Conservation (phyloP, 1,140 invertebrate genomes). For the Doryteuthis pealeii region DNA sequence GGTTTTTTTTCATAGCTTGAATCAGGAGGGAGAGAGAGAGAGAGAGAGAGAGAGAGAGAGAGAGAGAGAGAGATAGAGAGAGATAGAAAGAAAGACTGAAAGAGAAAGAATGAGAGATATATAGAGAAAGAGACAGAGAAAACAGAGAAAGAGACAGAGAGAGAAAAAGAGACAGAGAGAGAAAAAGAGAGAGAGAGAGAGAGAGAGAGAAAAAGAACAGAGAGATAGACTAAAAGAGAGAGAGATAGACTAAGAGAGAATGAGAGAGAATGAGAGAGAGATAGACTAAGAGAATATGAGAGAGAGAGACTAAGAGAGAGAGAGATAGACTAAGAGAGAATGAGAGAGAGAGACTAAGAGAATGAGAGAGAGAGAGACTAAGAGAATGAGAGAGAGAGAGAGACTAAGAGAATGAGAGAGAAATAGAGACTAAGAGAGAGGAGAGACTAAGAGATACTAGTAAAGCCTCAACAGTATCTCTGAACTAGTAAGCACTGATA, state of each 20-base stretch:
- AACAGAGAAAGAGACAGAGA: neutral
- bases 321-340: neutral
- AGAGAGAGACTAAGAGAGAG: neutral
- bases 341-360: neutral
- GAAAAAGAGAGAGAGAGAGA: neutral
- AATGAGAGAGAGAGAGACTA: too few relatives aligned
- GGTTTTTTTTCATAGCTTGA: too few relatives aligned
- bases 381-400: too few relatives aligned
- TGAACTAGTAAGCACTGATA: too few relatives aligned
- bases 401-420: too few relatives aligned
- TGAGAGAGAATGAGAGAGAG: neutral
- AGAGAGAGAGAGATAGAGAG: neutral
- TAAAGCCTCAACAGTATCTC: too few relatives aligned
- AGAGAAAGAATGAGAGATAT: neutral
- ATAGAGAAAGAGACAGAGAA: neutral
- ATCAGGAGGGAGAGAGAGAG: too few relatives aligned
- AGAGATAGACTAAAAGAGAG: neutral
- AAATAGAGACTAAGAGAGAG: too few relatives aligned
- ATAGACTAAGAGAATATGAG: neutral
- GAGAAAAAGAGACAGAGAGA: neutral
- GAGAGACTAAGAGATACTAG: neutral
- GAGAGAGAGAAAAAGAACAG: neutral
- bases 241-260: neutral
- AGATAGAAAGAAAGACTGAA: neutral
- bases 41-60: too few relatives aligned